Evolutionary conservation across 2,888 invertebrate species (phyloP).

Genomic region (Globia sparganii): DNA sequence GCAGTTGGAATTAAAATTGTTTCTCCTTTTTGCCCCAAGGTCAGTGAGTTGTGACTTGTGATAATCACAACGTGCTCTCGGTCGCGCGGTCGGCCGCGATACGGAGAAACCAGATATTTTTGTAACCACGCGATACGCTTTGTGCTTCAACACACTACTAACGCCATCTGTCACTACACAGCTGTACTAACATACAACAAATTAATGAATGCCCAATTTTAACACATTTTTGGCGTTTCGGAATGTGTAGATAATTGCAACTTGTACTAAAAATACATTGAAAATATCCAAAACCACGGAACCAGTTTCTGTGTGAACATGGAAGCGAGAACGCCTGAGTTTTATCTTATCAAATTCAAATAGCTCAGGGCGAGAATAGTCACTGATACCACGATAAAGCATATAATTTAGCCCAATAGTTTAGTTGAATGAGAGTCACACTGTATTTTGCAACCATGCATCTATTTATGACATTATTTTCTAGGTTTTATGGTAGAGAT

Average conservation of each 20-base stretch:
- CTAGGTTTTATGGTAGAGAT: background rate
- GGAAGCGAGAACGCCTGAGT: slow-evolving; percentile 45
- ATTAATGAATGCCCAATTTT: slow-evolving; percentile 7
- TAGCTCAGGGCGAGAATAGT: slow-evolving; percentile 50
- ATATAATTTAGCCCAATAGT: slow-evolving; percentile 26
- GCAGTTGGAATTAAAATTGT: slow-evolving; percentile 84
- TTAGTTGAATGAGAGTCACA: background rate
- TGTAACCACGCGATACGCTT: slow-evolving; percentile 69
- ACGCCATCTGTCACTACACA: slow-evolving; percentile 77
- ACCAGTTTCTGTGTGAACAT: slow-evolving; percentile 21
- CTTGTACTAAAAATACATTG: background rate
- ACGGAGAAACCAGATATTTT: slow-evolving; percentile 82
- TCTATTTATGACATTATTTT: slow-evolving; percentile 3
- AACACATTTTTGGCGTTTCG: slow-evolving; percentile 12
- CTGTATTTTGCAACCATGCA: background rate
- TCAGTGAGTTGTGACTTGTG: slow-evolving; percentile 85
- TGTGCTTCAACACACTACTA: slow-evolving; percentile 63
- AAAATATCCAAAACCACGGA: background rate
- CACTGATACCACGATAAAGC: slow-evolving; percentile 53
- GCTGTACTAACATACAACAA: slow-evolving; percentile 54
- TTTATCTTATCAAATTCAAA: slow-evolving; percentile 66
- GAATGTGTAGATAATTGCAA: background rate
- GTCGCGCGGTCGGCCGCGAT: slow-evolving; percentile 72
- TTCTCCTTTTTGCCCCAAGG: slow-evolving; percentile 88
- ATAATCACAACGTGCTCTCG: slow-evolving; percentile 80